Conservation (phyloP, 2,888 invertebrate species). For the Malthinus seriepunctatus region DNA sequence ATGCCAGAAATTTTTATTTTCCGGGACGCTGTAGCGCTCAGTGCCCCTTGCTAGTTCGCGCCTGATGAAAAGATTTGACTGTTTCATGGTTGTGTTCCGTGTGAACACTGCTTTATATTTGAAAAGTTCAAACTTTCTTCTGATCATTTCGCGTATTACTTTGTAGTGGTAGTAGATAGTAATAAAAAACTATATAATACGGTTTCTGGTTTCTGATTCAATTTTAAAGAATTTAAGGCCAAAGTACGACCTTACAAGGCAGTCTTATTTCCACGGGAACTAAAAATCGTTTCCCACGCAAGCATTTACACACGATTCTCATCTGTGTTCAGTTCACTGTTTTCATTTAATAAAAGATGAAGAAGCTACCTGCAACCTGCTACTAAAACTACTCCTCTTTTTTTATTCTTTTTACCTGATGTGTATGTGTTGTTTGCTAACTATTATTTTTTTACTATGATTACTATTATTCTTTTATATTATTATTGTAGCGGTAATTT, state of each 20-base stretch:
- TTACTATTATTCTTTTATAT: neutral
- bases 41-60: too few relatives aligned
- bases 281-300: conserved; percentile 32
- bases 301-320: conserved; percentile 26
- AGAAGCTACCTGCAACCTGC: conserved; percentile 19
- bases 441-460: conserved; percentile 3
- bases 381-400: conserved; percentile 6
- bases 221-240: conserved; percentile 21
- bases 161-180: neutral
- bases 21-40: too few relatives aligned
- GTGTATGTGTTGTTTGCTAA: neutral
- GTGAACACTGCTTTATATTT: too few relatives aligned
- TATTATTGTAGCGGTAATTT: too few relatives aligned
- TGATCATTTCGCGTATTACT: too few relatives aligned
- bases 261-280: conserved; percentile 35
- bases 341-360: neutral
- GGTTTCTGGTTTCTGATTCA: conserved; percentile 16
- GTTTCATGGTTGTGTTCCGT: too few relatives aligned
- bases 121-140: too few relatives aligned
- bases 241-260: conserved; percentile 37
- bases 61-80: too few relatives aligned
- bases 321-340: too few relatives aligned
- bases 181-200: conserved; percentile 1
- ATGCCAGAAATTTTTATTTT: too few relatives aligned
- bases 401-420: conserved; percentile 4